Conservation (phyloP, 2,888 invertebrate species). For the Julus scandinavius region DNA sequence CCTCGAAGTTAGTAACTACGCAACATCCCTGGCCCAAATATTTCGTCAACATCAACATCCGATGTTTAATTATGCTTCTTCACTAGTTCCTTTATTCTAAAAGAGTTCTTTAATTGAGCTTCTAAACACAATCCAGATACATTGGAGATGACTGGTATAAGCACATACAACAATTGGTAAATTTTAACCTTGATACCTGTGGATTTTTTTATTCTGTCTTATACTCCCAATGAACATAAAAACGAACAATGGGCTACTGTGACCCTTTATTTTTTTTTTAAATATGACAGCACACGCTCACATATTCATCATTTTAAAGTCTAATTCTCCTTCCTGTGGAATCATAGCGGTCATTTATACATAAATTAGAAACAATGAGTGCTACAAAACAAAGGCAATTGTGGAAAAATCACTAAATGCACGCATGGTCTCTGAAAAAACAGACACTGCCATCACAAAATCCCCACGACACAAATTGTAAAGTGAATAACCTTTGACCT, state of each 20-base stretch:
- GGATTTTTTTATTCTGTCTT: not conserved
- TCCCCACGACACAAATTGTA: not conserved
- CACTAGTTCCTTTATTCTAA: not conserved
- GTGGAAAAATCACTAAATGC: not conserved
- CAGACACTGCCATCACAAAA: not conserved
- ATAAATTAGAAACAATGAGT: not conserved
- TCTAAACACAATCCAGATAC: not conserved
- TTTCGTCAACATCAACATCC: not conserved
- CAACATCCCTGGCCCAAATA: not conserved
- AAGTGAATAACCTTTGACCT: not conserved
- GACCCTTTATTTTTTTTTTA: not conserved
- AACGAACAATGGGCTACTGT: not conserved
- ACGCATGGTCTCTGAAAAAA: not conserved
- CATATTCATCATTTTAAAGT: slow-evolving; percentile 25
- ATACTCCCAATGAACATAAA: not conserved
- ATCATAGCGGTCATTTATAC: not conserved
- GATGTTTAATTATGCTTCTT: not conserved
- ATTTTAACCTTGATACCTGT: not conserved
- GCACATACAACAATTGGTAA: not conserved
- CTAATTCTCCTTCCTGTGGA: not conserved
- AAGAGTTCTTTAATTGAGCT: not conserved
- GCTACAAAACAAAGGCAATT: slow-evolving; percentile 28
- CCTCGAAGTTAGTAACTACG: not conserved
- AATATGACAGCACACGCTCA: slow-evolving; percentile 6
- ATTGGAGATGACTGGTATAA: not conserved